A percentile compares a stretch with the other conserved stretches of the same genome.
Conservation (phyloP, 1,140 invertebrate species). For the Berghia stephanieae region DNA sequence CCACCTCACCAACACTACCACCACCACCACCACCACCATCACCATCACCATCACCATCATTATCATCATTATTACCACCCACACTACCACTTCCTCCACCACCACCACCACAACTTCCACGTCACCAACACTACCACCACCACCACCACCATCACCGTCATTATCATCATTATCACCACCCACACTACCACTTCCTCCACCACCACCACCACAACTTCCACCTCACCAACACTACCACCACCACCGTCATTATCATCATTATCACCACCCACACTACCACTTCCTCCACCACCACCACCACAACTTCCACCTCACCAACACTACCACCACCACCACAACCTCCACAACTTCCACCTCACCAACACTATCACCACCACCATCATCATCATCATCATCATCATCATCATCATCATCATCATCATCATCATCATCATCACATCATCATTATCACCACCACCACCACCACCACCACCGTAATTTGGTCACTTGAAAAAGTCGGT, state of each 20-base stretch:
- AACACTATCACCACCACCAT: background rate
- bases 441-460: too few species aligned
- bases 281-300: background rate
- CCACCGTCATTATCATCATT: background rate
- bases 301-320: background rate
- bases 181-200: too few species aligned
- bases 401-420: background rate
- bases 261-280: background rate
- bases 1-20: background rate
- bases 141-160: too few species aligned
- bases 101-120: too few species aligned
- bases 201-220: too few species aligned
- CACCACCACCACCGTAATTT: too few species aligned
- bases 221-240: too few species aligned
- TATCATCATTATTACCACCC: too few species aligned
- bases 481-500: too few species aligned
- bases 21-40: background rate
- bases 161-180: background rate
- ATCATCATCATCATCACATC: too few species aligned
- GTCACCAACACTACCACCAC: too few species aligned
- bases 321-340: background rate
- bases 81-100: too few species aligned
- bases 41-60: background rate
- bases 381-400: background rate
- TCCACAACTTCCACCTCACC: background rate